Conservation (phyloP, 1,140 invertebrate species). For the Leptinotarsa undecemlineata region DNA sequence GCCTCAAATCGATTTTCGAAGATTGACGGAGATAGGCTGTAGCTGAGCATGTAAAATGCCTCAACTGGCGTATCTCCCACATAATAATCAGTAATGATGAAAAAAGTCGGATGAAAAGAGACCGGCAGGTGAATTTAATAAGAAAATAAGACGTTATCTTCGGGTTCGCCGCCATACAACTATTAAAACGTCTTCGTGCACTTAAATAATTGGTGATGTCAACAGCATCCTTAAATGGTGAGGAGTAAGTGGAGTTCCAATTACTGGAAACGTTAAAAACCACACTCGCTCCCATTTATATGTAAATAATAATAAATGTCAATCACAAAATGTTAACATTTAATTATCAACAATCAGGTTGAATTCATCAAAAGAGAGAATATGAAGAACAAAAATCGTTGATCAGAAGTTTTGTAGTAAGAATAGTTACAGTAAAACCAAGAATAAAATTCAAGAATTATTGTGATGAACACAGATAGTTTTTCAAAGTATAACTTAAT, state of each 20-base stretch:
- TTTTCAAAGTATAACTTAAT: no score
- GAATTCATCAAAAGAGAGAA: no score
- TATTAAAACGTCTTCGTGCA: background rate
- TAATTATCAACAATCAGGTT: background rate
- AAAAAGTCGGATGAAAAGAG: background rate
- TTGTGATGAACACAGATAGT: no score
- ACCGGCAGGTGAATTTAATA: slow-evolving; percentile 5
- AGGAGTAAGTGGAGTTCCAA: background rate
- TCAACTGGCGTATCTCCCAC: background rate
- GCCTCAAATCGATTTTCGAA: background rate
- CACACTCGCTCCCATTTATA: slow-evolving; percentile 1
- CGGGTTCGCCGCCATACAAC: background rate
- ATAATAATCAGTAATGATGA: background rate
- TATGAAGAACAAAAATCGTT: no score
- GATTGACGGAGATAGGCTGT: background rate
- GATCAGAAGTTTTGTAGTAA: no score
- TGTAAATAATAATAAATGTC: slow-evolving; percentile 4
- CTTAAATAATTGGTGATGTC: slow-evolving; percentile 6
- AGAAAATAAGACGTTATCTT: slow-evolving; percentile 8
- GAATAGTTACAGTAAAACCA: no score
- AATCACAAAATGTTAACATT: background rate
- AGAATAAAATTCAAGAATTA: no score
- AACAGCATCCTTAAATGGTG: slow-evolving; percentile 5
- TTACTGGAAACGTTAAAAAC: background rate
- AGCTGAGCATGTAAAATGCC: background rate